Percentiles rank a stretch among this genome's conserved stretches.
phyloP scores from a whole-genome alignment of 2,797 vertebrate species.

The Uromys caudimaculatus region DNA sequence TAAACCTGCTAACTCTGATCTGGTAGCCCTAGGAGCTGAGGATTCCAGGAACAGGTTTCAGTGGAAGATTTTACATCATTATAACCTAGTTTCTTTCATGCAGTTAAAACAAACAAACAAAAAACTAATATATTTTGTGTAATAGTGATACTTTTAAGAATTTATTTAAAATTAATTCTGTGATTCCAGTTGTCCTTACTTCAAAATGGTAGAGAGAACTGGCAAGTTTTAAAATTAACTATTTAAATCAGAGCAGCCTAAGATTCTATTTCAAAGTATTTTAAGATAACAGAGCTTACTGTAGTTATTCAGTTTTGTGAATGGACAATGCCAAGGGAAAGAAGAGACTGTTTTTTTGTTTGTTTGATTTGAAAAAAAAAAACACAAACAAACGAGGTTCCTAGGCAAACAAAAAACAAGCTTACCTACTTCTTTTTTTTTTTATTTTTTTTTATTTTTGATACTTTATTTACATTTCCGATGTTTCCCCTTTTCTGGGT shows the following conservation, averaged over 20 bases:
- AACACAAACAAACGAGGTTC: constrained; percentile 19
- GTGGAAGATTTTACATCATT: background rate
- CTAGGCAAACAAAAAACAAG: background rate
- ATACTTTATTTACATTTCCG: too few species aligned
- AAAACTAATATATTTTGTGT: background rate
- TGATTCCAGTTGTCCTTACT: constrained; percentile 45
- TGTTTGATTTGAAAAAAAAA: constrained; percentile 34
- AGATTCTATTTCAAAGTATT: constrained; percentile 17
- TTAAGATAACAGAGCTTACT: background rate
- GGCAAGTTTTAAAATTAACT: constrained; percentile 46
- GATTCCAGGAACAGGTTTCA: background rate
- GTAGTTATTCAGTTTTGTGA: background rate
- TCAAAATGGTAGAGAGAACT: background rate
- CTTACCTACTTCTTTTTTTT: background rate
- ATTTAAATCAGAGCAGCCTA: constrained; percentile 50
- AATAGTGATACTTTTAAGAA: constrained; percentile 1
- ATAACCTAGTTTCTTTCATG: constrained; percentile 47
- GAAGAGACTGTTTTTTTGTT: background rate
- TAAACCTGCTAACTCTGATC: background rate
- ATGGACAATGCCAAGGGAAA: background rate
- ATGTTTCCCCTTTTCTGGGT: too few species aligned
- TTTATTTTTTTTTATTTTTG: too few species aligned
- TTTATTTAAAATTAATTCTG: constrained; percentile 38
- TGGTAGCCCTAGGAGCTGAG: background rate
- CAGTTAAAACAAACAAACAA: constrained; percentile 24